Base-by-base conservation (phyloP, 2,113 vertebrate genomes). In the Cichladusa arquata region DNA sequence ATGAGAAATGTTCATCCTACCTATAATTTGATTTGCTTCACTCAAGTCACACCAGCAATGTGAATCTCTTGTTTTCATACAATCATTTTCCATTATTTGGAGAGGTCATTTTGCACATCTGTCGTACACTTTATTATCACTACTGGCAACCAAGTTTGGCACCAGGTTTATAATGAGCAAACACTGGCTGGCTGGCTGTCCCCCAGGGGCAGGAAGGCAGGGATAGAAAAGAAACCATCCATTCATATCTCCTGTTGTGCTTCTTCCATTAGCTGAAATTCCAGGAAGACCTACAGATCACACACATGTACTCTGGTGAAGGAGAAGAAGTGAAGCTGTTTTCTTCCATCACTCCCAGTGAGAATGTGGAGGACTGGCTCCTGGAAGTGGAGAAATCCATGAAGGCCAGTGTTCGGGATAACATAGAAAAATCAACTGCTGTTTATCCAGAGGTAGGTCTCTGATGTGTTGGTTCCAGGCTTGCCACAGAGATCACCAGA, bases 291-390 rank as follows among this genome's bases (percentile, higher is more conserved):
- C 97, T 99, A 26, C 96, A 98, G 97, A 99, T 99, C 97, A 99
- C 99, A 14, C 98, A 99, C 48, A 99, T 99, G 99, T 98, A 98
- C 91, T 99, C 99, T 5, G 98, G 97, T 8, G 99, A 99, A 88
- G 99, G 98, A 19, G 99, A 99, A 95, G 98, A 99, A 88, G 98
- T 99, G n/a, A 38, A 97, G 93, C 93, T 99, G 40, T 97, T 67
- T 51, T 14, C 69, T 82, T 86, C 98, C 31, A 96, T 99, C 92
- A 96, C 67, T 86, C 98, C 99, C 5, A 96, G 95, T 82, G 98
- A 98, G 76, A 99, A 98, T 19, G 99, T 99, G 93, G 99, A 99
- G 92, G 96, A 98, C 76, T 99, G 99, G 99, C 97, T 99, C 74
- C 92, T 96, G 83, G 97, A 98, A 74, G 98, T 99, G n/a, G 99